These are phyloP conservation scores for Drosophila macrospina DNA, from an alignment of 2,888 invertebrate genomes.

Conservation along the genomic window DNA sequence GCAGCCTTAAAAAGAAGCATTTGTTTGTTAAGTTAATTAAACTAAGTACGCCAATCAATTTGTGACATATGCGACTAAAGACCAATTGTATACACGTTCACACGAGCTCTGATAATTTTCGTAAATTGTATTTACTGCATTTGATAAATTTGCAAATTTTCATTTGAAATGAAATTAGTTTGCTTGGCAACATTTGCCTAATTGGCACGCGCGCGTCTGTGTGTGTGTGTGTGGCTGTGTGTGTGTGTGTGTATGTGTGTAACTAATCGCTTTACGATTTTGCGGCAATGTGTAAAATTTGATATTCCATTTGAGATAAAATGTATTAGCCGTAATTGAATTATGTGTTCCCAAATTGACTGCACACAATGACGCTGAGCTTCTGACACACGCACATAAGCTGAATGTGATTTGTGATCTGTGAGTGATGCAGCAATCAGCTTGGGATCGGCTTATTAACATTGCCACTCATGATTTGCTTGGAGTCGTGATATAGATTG, in stretches of 20 bases:
- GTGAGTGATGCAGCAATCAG: not conserved
- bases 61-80: slow-evolving; percentile 5
- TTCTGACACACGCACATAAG: slow-evolving; percentile 1
- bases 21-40: not conserved
- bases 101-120: slow-evolving; percentile 36
- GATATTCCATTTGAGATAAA: slow-evolving; percentile 67
- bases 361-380: slow-evolving; percentile 3
- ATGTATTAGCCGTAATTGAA: slow-evolving; percentile 51
- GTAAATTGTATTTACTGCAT: slow-evolving; percentile 35
- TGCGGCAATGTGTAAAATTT: slow-evolving; percentile 44
- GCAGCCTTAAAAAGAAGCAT: not conserved
- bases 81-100: slow-evolving; percentile 31
- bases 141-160: slow-evolving; percentile 26
- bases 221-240: not conserved
- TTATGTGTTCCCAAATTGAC: slow-evolving; percentile 32
- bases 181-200: slow-evolving; percentile 15
- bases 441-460: not conserved
- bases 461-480: too few species aligned
- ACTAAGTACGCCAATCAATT: slow-evolving; percentile 20
- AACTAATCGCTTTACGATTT: slow-evolving; percentile 44
- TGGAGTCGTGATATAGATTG: too few species aligned
- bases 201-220: slow-evolving; percentile 6
- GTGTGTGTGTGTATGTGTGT: not conserved
- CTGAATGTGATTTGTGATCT: not conserved
- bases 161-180: slow-evolving; percentile 47